These are phyloP conservation scores for Papilio glaucus DNA, from an alignment of 1,140 invertebrate species.

Conservation along the genomic window DNA sequence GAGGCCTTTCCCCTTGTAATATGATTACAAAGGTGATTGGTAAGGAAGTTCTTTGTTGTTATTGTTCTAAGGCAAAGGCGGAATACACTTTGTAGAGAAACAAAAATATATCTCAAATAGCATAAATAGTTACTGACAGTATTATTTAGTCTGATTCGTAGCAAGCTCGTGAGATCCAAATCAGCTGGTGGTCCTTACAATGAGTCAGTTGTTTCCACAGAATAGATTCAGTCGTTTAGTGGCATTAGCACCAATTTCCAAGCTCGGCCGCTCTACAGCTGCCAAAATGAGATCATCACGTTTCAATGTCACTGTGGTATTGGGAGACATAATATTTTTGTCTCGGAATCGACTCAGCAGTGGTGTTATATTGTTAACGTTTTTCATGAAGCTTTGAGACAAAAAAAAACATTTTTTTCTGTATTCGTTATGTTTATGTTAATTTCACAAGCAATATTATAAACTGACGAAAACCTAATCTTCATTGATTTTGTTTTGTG, in stretches of 20 bases:
- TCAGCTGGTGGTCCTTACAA: slow-evolving; percentile 3
- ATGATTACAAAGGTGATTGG: too few species aligned
- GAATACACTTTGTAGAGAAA: neutral
- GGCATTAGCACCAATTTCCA: slow-evolving; percentile 24
- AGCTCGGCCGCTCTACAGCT: slow-evolving; percentile 7
- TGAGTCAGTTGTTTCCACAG: slow-evolving; percentile 16
- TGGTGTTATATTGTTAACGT: neutral
- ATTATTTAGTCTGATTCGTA: slow-evolving; percentile 6
- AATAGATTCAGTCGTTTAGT: slow-evolving; percentile 24
- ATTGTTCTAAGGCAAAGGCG: neutral
- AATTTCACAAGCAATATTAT: too few species aligned
- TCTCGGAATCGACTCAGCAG: neutral
- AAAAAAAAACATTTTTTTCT: too few species aligned
- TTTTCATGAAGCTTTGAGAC: too few species aligned
- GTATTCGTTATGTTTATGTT: too few species aligned
- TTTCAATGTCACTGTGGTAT: slow-evolving; percentile 26
- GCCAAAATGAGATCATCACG: slow-evolving; percentile 29
- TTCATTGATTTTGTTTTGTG: too few species aligned
- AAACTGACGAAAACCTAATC: too few species aligned
- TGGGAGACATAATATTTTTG: neutral
- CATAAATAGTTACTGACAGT: neutral
- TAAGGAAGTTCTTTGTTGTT: too few species aligned
- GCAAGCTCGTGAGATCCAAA: slow-evolving; percentile 1
- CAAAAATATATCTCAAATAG: neutral
- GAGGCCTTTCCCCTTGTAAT: too few species aligned